Evolutionary conservation across 1,140 invertebrate genomes (phyloP), one percentile per base, ranked within the genome.

Genomic region (Bombus impatiens): DNA sequence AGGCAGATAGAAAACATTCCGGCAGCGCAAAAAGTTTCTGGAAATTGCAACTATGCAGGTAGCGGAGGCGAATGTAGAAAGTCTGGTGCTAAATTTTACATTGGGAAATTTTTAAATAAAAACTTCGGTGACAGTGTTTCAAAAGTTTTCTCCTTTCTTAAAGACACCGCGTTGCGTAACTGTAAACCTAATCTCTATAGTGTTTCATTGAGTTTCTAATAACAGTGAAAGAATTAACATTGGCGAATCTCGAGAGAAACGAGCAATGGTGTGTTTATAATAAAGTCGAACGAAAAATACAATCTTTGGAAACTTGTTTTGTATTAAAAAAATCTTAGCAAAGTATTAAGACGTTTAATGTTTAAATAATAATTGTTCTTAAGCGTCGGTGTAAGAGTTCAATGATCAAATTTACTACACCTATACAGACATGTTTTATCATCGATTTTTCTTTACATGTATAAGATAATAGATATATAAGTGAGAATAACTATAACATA

Each of bases 1-100:
- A 53, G 47, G 47, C 8, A 84, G 67, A 80, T 79, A 75, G 67
- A 78, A 81, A 82, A 88, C 78, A 80, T 84, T 70, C 74, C 15
- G 42, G 53, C n/a, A 87, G 65, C 35, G 59, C 74, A 57, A 68
- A 15, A 70, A 70, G 44, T 77, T 68, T 84, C 74, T 57, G 47
- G 6, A 59, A 53, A n/a, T 59, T 0, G 47, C 47, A 53, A 53
- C 5, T 47, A 47, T 18, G 15, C 15, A 18, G 35, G 57, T 35
- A 22, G 22, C 12, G 28, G 13, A 44, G 25, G 15, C 3, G 13
- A 62, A 62, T n/a, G 0, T n/a, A 62, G 59, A 62, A 62, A 62
- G 59, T 62, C 12, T 13, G 28, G 59, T 13, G 59, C 0, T n/a
- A n/a, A 62, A n/a, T 62, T 62, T 25, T 12, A 62, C 10, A n/a